Evolutionary conservation across 2,888 invertebrate genomes (phyloP).

Genomic region (Dasysyrphus albostriatus): DNA sequence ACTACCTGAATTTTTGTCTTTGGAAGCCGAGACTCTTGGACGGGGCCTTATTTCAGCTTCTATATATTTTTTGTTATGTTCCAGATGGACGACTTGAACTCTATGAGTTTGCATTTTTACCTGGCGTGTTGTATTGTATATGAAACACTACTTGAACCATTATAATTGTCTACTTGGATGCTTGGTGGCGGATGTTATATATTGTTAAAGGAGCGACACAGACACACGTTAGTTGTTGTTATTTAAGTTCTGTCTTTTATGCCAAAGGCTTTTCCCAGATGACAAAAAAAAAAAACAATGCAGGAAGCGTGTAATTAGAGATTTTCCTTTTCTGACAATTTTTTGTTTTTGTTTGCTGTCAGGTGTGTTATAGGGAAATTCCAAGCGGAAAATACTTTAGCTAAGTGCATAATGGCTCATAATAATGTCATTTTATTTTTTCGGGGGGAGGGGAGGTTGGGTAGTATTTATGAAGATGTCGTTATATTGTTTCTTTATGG

Average conservation of each 20-base stretch:
- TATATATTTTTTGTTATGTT: constrained; percentile 30
- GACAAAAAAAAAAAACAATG: constrained; percentile 43
- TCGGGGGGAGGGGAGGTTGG: not conserved
- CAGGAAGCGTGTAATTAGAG: constrained; percentile 74
- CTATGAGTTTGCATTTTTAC: constrained; percentile 73
- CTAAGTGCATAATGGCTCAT: constrained; percentile 74
- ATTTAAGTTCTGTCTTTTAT: constrained; percentile 41
- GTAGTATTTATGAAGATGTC: constrained; percentile 22
- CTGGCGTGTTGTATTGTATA: constrained; percentile 33
- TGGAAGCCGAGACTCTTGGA: constrained; percentile 8
- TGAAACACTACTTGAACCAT: constrained; percentile 65
- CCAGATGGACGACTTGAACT: constrained; percentile 74
- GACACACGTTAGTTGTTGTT: constrained; percentile 47
- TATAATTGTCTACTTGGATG: constrained; percentile 75
- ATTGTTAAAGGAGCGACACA: constrained; percentile 52
- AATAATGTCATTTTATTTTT: constrained; percentile 47
- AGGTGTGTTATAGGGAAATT: constrained; percentile 45
- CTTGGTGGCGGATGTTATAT: constrained; percentile 60
- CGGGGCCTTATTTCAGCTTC: constrained; percentile 1
- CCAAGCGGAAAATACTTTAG: constrained; percentile 70
- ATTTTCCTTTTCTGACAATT: constrained; percentile 45
- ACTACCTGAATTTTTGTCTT: not conserved
- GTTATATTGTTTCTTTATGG: constrained; percentile 1
- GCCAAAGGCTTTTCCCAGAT: constrained; percentile 42
- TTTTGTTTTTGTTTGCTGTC: constrained; percentile 21